Base-by-base conservation (phyloP, 1,140 invertebrate species). In the Asbolus verrucosus region DNA sequence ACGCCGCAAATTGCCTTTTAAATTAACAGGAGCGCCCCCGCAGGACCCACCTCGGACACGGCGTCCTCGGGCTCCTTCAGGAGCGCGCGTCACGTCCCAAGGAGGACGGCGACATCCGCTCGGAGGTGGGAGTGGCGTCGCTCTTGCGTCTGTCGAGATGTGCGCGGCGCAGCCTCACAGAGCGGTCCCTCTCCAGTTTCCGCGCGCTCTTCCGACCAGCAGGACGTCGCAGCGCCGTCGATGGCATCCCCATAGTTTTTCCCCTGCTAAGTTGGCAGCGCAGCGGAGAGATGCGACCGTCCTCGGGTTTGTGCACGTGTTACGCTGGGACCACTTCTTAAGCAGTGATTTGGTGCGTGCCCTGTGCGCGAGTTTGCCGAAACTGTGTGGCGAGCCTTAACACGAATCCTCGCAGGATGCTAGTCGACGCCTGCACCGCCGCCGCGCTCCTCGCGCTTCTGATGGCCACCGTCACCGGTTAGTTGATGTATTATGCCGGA, bases 161-260 rank as follows among this genome's bases (percentile, higher is more conserved):
- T 69, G 60, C 72, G 68, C 72, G 63, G 72, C 72, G 72, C 72
- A 73, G 72, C 72, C 50, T 68, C 72, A 68, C 59, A 18, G 43
- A 59, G 43, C 27, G 60, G 65, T 61, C 72, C 69, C 68, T 67
- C 65, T 63, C 65, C 72, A 73, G 72, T 73, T 73, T 73, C 72
- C 72, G 72, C 72, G 72, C 72, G 72, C 65, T 67, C 72, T 68
- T 73, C 69, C 65, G 60, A 70, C 70, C 60, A 70, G 41, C 69
- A 73, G 69, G 68, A 70, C 72, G 72, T 54, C 65, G 24, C 24
- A 65, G 1, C 19, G 1, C 0, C 1, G 19, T 14, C 46, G 6
- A 19, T 9, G 19, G 6, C 9, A 5, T 54, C 27, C 18, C 21
- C 19, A n/a, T 27, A 54, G 9, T 54, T 54, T 54, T 54, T n/a